Conservation (phyloP, 2,797 vertebrate genomes). For the Mastacembelus armatus region DNA sequence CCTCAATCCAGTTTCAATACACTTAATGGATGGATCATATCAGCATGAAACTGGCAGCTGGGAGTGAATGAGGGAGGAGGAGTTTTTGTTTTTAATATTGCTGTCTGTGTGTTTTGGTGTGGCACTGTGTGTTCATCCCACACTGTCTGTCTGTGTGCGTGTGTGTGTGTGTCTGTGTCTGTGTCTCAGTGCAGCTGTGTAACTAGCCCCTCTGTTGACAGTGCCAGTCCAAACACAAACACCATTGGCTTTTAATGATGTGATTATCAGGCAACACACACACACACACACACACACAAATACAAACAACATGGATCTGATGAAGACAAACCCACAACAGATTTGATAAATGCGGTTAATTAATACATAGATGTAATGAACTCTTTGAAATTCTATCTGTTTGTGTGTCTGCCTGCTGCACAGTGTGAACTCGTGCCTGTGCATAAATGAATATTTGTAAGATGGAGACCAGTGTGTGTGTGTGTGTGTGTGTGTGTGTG, state of each 20-base stretch:
- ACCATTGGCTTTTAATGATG: constrained; percentile 75
- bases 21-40: constrained; percentile 35
- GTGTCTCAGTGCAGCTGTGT: constrained; percentile 66
- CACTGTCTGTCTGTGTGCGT: constrained; percentile 8
- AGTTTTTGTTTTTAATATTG: constrained; percentile 42
- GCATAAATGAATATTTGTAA: constrained; percentile 41
- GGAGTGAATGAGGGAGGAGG: constrained; percentile 45
- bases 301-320: constrained; percentile 26
- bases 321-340: constrained; percentile 25
- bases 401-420: constrained; percentile 11
- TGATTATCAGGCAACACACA: constrained; percentile 61
- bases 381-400: constrained; percentile 35
- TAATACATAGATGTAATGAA: constrained; percentile 51
- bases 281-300: constrained; percentile 28
- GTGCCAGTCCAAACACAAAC: constrained; percentile 73
- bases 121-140: constrained; percentile 37
- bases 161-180: constrained; percentile 24
- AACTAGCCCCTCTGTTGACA: constrained; percentile 67
- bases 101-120: constrained; percentile 66
- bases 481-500: constrained; percentile 17
- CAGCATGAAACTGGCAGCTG: constrained; percentile 47
- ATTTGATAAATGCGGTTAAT: constrained; percentile 56
- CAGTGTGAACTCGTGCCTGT: constrained; percentile 38
- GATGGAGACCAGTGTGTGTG: not conserved
- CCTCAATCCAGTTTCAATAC: constrained; percentile 57